A percentile compares a stretch with the other conserved stretches of the same genome.
These are phyloP conservation scores for Falco concolor DNA, from an alignment of 2,797 vertebrate species.

Conservation along the genomic window DNA sequence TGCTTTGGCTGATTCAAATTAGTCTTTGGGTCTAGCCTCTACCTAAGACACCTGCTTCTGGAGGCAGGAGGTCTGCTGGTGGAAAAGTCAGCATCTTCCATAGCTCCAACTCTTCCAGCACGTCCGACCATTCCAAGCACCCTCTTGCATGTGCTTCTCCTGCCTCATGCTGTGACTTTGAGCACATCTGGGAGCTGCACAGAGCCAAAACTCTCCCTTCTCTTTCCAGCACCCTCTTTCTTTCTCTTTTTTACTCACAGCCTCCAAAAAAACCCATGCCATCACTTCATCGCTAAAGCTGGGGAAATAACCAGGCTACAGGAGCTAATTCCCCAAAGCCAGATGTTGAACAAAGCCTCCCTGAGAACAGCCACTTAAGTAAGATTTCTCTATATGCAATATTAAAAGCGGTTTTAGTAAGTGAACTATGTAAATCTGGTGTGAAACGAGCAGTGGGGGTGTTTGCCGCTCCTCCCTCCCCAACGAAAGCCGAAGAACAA, in stretches of 20 bases:
- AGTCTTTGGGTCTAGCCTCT: background rate
- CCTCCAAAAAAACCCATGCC: background rate
- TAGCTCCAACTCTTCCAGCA: background rate
- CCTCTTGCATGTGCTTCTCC: background rate
- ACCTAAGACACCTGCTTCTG: background rate
- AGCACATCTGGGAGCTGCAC: background rate
- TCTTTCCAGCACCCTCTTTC: background rate
- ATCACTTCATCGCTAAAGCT: background rate
- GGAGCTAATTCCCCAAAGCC: background rate
- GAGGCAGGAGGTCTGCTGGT: background rate
- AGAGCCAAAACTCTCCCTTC: background rate
- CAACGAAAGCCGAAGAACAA: background rate
- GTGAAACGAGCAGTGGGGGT: background rate
- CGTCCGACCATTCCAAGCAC: background rate
- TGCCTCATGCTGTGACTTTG: background rate
- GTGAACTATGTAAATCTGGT: background rate
- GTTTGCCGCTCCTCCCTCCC: background rate
- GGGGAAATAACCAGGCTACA: background rate
- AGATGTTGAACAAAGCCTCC: background rate
- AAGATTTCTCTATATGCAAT: too few relatives aligned
- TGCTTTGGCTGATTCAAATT: background rate
- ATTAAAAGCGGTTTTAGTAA: background rate
- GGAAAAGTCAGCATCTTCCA: background rate
- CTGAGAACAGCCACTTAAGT: fast-evolving
- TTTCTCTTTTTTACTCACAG: background rate